phyloP scores from a whole-genome alignment of 2,888 invertebrate species.

The Lasioglossum vierecki region DNA sequence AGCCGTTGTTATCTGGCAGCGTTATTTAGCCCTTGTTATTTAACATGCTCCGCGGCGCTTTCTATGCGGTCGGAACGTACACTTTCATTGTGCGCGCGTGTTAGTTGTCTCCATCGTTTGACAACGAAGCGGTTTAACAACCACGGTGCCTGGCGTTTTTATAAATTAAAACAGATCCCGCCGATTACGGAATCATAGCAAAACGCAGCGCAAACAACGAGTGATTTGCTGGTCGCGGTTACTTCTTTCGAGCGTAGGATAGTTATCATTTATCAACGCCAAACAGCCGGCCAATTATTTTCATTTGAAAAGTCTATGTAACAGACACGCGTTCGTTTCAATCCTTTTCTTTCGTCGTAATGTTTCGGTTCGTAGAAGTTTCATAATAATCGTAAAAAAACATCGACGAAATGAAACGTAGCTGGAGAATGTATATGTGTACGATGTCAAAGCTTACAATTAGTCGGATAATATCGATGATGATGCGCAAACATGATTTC shows the following conservation, averaged over 20 bases:
- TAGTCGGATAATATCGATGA: neutral
- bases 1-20: slow-evolving; percentile 52
- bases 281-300: slow-evolving; percentile 31
- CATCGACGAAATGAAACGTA: neutral
- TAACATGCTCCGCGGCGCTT: slow-evolving; percentile 42
- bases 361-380: neutral
- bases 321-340: neutral
- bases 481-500: neutral
- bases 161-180: slow-evolving; percentile 6
- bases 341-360: neutral
- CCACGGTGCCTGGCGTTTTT: slow-evolving; percentile 18
- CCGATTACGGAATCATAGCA: slow-evolving; percentile 11
- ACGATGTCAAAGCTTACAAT: neutral
- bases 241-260: neutral
- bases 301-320: slow-evolving; percentile 27
- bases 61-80: slow-evolving; percentile 24
- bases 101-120: slow-evolving; percentile 43
- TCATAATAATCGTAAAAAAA: neutral
- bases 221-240: too few species aligned
- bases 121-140: slow-evolving; percentile 34
- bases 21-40: slow-evolving; percentile 54
- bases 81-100: slow-evolving; percentile 45
- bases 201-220: neutral
- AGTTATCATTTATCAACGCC: slow-evolving; percentile 45
- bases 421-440: neutral